phyloP scores from a whole-genome alignment of 2,113 vertebrate species.

The western clawed frog (Xenopus tropicalis) region UCB_Xtro_10.0 CM004443.2:23783001-23783500 shows the following conservation, averaged over 20 bases:
- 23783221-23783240: conserved; percentile 84
- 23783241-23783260: conserved; percentile 70
- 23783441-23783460: too few relatives aligned
- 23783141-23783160: conserved; percentile 57
- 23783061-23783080: conserved; percentile 23
- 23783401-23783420: conserved; percentile 22
- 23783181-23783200: conserved; percentile 94
- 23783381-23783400: conserved; percentile 42
- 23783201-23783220: conserved; percentile 98
- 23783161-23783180: conserved; percentile 79
- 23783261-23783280: conserved; percentile 61
- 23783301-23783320: conserved; percentile 47
- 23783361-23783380: conserved; percentile 49
- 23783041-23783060: conserved; percentile 24
- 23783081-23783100: conserved; percentile 42
- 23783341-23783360: conserved; percentile 3
- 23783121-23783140: conserved; percentile 57
- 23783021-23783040: conserved; percentile 24
- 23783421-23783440: not conserved
- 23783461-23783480: too few relatives aligned
- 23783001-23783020: conserved; percentile 17
- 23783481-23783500: too few relatives aligned
- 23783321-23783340: conserved; percentile 20
- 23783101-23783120: conserved; percentile 62
- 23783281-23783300: conserved; percentile 45